A percentile compares a stretch with the other conserved stretches of the same genome.
phyloP scores from a whole-genome alignment of 2,113 vertebrate genomes.

The Phalacrocorax aristotelis region DNA sequence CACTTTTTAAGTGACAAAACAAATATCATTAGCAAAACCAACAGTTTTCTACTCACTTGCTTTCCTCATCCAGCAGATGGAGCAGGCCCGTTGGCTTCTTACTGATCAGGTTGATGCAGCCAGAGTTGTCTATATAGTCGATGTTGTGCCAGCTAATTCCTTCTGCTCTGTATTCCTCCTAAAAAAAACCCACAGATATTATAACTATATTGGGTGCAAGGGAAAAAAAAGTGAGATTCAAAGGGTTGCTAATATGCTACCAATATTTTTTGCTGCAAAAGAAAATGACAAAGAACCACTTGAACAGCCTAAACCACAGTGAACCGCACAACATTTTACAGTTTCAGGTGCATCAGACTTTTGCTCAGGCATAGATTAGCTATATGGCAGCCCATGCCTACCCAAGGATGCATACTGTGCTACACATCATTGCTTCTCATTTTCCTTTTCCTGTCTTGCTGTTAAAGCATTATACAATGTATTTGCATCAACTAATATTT shows the following conservation, averaged over 20 bases:
- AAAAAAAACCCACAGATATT: background rate
- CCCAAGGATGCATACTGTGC: accelerated
- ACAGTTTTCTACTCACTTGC: constrained; percentile 88
- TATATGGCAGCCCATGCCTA: background rate
- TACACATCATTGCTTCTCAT: accelerated
- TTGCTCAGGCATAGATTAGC: accelerated
- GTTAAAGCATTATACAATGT: background rate
- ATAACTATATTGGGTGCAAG: background rate
- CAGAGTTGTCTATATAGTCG: constrained; percentile 95
- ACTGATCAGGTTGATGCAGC: constrained; percentile 97
- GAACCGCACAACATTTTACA: background rate
- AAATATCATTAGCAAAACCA: background rate
- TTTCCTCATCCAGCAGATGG: constrained; percentile 97
- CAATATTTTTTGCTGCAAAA: background rate
- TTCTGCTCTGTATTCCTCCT: constrained; percentile 95
- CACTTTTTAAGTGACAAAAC: background rate
- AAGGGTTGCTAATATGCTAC: background rate
- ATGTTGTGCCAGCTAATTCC: constrained; percentile 98
- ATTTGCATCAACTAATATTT: background rate
- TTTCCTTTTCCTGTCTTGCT: background rate
- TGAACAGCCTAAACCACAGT: background rate
- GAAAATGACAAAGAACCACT: background rate
- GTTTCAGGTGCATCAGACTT: background rate
- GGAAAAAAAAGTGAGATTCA: background rate
- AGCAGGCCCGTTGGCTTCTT: constrained; percentile 97